Evolutionary conservation across 2,113 vertebrate genomes (phyloP).

Genomic region (Ictidomys tridecemlineatus): DNA sequence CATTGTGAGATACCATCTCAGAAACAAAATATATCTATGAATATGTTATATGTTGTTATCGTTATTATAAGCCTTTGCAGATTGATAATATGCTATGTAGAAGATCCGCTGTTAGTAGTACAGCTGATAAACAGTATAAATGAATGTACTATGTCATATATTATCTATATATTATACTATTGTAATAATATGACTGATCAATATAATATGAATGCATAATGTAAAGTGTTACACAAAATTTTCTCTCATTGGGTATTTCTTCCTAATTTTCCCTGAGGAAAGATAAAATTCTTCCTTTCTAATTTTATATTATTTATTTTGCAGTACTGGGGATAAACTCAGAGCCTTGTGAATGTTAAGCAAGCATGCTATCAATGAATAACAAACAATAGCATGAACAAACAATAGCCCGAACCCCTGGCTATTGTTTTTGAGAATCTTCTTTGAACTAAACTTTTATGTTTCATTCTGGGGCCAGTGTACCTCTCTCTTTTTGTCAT

Average conservation of each 20-base stretch:
- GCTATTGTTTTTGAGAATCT: too few species aligned
- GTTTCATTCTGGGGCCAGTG: not conserved
- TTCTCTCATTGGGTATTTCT: not conserved
- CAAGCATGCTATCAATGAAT: not conserved
- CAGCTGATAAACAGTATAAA: not conserved
- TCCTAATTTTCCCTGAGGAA: slow-evolving; percentile 2
- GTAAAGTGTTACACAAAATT: not conserved
- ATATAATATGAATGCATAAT: not conserved
- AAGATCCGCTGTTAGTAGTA: not conserved
- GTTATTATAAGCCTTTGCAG: not conserved
- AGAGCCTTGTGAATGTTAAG: not conserved
- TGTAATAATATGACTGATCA: not conserved
- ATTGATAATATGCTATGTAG: not conserved
- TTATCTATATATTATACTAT: too few species aligned
- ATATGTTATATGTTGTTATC: not conserved
- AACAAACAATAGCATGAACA: too few species aligned
- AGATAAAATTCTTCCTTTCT: not conserved
- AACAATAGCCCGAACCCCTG: not conserved
- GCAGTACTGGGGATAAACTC: not conserved
- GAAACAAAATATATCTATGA: too few species aligned
- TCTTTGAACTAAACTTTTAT: not conserved
- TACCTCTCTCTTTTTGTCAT: not conserved
- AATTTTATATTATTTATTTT: not conserved
- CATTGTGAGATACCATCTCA: too few species aligned
- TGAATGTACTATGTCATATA: not conserved